Conservation (phyloP, 2,888 invertebrate genomes). For the Fragum fragum region DNA sequence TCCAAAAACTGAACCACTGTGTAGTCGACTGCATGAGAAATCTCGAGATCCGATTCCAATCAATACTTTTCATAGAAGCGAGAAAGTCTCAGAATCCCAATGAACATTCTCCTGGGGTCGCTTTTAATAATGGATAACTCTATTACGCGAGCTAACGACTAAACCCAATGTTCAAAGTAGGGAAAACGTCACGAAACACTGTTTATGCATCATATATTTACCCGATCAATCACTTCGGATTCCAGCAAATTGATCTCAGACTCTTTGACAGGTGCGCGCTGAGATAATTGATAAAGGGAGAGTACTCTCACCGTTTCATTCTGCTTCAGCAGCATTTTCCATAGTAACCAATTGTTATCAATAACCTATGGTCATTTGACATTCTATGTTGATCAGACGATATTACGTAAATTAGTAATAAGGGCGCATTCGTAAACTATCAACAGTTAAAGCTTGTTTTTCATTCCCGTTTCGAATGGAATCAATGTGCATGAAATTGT, state of each 20-base stretch:
- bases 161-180: not conserved
- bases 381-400: no score
- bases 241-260: constrained; percentile 58
- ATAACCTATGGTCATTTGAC: no score
- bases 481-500: no score
- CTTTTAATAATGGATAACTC: not conserved
- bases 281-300: constrained; percentile 46
- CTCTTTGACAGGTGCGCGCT: constrained; percentile 68
- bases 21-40: not conserved
- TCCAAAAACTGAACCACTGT: not conserved
- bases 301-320: constrained; percentile 51
- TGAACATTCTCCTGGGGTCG: not conserved
- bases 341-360: not conserved
- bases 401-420: no score
- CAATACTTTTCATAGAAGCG: constrained; percentile 1
- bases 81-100: constrained; percentile 4
- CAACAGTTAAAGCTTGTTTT: no score
- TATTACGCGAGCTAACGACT: not conserved
- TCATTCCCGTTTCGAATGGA: no score
- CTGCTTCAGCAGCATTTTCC: constrained; percentile 58
- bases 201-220: constrained; percentile 37
- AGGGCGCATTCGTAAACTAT: no score
- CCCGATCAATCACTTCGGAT: constrained; percentile 45
- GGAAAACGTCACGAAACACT: constrained; percentile 17
- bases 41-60: not conserved